Conservation (phyloP, 2,888 invertebrate genomes). For the Noctua janthina region DNA sequence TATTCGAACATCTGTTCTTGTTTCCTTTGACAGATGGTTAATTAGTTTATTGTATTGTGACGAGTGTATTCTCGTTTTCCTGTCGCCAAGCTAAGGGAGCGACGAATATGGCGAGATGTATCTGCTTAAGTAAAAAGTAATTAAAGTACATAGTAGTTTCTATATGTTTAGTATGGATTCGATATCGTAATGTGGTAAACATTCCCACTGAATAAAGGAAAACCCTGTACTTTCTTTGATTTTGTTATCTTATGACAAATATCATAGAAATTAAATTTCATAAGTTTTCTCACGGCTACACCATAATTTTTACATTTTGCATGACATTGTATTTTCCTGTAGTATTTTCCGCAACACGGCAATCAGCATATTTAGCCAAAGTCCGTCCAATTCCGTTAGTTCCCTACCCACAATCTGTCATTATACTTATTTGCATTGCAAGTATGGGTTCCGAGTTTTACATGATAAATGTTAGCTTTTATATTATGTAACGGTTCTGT, state of each 20-base stretch:
- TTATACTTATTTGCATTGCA: constrained; percentile 49
- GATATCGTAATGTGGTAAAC: not conserved
- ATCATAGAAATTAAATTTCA: constrained; percentile 2
- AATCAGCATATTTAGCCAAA: constrained; percentile 33
- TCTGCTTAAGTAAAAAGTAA: not conserved
- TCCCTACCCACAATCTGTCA: constrained; percentile 43
- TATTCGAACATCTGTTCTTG: constrained; percentile 52
- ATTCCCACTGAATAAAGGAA: not conserved
- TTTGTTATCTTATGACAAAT: not conserved
- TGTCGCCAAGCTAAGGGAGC: not conserved
- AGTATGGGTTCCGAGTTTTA: constrained; percentile 24
- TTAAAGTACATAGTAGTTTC: not conserved
- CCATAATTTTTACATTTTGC: constrained; percentile 37
- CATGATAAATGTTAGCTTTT: constrained; percentile 41
- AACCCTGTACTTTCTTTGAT: not conserved
- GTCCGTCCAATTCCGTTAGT: constrained; percentile 49
- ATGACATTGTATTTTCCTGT: constrained; percentile 40
- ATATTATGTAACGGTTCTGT: constrained; percentile 22
- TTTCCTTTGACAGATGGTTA: constrained; percentile 41
- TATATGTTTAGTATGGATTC: not conserved
- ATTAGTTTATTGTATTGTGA: constrained; percentile 37
- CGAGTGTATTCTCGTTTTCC: constrained; percentile 24
- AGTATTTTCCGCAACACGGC: constrained; percentile 41
- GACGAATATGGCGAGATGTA: not conserved
- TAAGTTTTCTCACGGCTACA: constrained; percentile 47